Percentiles rank a stretch among this genome's conserved stretches.
Evolutionary conservation across 2,888 invertebrate species (phyloP).

Genomic region (Drosophila stalkeri): DNA sequence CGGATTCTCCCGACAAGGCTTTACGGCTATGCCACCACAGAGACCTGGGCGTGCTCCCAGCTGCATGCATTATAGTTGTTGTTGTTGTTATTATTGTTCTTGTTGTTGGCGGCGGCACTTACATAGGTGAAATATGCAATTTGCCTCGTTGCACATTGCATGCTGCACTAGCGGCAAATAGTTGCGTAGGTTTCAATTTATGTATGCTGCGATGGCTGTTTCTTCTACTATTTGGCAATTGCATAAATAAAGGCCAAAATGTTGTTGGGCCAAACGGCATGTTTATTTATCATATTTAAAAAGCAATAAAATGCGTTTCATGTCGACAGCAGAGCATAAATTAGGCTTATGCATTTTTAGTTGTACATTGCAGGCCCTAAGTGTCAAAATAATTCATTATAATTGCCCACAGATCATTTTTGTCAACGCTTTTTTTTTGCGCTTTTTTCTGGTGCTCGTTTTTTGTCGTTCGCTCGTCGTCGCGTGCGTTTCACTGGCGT

Average conservation of each 20-base stretch:
- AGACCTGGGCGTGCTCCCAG: constrained; percentile 54
- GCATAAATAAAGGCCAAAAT: constrained; percentile 44
- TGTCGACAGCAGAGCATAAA: constrained; percentile 74
- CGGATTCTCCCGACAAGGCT: constrained; percentile 70
- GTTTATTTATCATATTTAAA: constrained; percentile 83
- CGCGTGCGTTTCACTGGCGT: constrained; percentile 65
- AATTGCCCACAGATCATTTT: constrained; percentile 82
- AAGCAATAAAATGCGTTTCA: constrained; percentile 81
- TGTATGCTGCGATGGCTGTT: constrained; percentile 35
- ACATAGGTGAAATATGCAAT: constrained; percentile 70
- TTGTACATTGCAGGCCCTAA: constrained; percentile 72
- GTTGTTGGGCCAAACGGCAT: constrained; percentile 45
- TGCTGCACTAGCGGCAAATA: constrained; percentile 17
- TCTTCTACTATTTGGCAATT: constrained; percentile 27
- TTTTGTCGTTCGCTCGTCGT: constrained; percentile 38
- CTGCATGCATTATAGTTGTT: constrained; percentile 40
- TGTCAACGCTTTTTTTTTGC: constrained; percentile 57
- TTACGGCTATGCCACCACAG: constrained; percentile 48
- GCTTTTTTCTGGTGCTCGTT: constrained; percentile 24
- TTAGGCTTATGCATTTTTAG: constrained; percentile 74
- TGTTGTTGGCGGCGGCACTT: constrained; percentile 49
- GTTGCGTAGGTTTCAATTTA: constrained; percentile 58
- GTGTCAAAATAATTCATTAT: constrained; percentile 83
- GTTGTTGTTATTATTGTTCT: constrained; percentile 31
- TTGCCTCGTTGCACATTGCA: constrained; percentile 52